These are phyloP conservation scores for Pelodiscus sinensis DNA, from an alignment of 2,113 vertebrate species.

Conservation along the genomic window DNA sequence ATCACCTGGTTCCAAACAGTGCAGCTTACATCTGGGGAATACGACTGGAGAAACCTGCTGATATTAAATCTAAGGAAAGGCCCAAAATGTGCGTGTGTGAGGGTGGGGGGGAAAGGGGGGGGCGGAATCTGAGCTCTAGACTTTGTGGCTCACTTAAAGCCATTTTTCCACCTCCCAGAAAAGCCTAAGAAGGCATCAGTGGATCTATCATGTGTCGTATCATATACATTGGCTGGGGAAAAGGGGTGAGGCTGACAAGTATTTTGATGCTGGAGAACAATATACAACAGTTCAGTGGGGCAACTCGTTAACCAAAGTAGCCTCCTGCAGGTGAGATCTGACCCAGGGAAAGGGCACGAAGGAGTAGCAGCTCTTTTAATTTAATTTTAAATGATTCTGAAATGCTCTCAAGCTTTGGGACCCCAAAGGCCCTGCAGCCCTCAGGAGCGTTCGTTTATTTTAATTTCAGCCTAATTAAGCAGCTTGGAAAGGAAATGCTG, in stretches of 20 bases:
- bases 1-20: neutral
- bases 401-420: neutral
- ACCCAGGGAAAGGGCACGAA: neutral
- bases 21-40: neutral
- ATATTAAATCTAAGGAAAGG: neutral
- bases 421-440: neutral
- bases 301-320: neutral
- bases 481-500: neutral
- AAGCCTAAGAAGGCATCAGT: neutral
- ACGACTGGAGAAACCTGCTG: neutral
- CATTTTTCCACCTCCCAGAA: neutral
- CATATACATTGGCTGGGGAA: neutral
- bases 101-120: fast-evolving
- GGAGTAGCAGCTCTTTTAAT: neutral
- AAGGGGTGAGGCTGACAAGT: neutral
- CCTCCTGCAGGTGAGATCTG: neutral
- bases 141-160: neutral
- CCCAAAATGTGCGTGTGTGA: neutral
- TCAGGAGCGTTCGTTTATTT: neutral
- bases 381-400: neutral
- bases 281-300: neutral
- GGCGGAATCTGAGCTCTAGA: neutral
- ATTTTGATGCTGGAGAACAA: neutral
- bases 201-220: neutral
- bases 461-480: neutral